phyloP scores from a whole-genome alignment of 2,113 vertebrate genomes.

The Heloderma charlesbogerti region DNA sequence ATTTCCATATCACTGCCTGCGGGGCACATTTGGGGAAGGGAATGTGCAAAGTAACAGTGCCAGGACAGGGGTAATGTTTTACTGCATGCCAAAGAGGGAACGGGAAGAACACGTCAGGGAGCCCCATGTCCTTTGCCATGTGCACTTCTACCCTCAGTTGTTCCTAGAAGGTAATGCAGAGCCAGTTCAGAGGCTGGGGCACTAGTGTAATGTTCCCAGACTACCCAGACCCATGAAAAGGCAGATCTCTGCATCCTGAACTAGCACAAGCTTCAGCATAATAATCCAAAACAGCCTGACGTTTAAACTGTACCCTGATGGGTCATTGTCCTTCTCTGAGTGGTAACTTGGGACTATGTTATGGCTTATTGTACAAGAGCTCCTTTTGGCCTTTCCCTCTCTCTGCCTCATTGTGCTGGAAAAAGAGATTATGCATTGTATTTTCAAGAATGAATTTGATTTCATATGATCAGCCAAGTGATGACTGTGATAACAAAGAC shows the following conservation, averaged over 20 bases:
- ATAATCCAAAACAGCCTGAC: neutral
- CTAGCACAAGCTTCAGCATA: neutral
- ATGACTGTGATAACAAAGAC: neutral
- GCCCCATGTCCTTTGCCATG: no score
- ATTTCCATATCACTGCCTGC: neutral
- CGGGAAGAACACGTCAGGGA: neutral
- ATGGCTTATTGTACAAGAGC: no score
- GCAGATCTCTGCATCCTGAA: neutral
- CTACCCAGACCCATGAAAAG: neutral
- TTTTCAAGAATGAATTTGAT: neutral
- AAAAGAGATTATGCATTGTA: no score
- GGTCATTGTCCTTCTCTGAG: no score
- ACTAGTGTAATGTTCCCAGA: neutral
- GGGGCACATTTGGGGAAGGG: no score
- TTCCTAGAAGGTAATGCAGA: neutral
- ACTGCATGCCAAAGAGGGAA: neutral
- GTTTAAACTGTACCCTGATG: no score
- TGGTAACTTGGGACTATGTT: no score
- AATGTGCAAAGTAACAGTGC: neutral
- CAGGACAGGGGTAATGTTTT: neutral
- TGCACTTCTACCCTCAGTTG: neutral
- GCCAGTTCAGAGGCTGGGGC: neutral
- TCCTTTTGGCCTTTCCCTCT: no score
- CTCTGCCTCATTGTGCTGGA: no score
- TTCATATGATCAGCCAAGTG: neutral